phyloP scores from a whole-genome alignment of 2,888 invertebrate genomes.

The Oligia strigilis region DNA sequence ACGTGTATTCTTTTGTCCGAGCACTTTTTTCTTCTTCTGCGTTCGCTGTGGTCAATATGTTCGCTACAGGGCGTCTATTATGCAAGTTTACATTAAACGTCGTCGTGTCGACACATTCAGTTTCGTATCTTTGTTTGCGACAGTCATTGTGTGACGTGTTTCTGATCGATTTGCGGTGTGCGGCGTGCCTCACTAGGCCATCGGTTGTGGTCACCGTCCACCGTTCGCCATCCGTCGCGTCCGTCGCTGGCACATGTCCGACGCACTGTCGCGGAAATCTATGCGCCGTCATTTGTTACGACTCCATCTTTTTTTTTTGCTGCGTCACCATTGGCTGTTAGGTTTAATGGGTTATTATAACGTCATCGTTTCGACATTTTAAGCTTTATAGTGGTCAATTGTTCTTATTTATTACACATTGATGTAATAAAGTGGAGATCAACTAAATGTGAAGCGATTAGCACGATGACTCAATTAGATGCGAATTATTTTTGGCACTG shows the following conservation, averaged over 20 bases:
- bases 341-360: constrained; percentile 38
- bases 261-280: constrained; percentile 37
- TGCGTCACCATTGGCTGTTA: constrained; percentile 22
- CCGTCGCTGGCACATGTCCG: constrained; percentile 48
- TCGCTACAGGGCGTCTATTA: constrained; percentile 33
- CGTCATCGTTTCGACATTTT: constrained; percentile 30
- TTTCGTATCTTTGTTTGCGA: constrained; percentile 58
- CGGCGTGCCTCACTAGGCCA: constrained; percentile 72
- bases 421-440: constrained; percentile 41
- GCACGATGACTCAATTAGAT: constrained; percentile 31
- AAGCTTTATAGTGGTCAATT: constrained; percentile 34
- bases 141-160: constrained; percentile 68
- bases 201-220: constrained; percentile 59
- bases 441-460: constrained; percentile 39
- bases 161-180: constrained; percentile 79
- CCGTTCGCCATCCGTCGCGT: too few species aligned
- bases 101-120: constrained; percentile 39
- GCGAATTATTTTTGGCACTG: constrained; percentile 34
- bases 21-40: constrained; percentile 12
- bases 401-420: constrained; percentile 17
- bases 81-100: constrained; percentile 49
- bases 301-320: constrained; percentile 36
- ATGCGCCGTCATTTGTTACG: constrained; percentile 40
- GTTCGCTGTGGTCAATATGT: constrained; percentile 6
- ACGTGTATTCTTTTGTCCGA: constrained; percentile 28